Evolutionary conservation across 2,797 vertebrate species (phyloP).

Genomic region (Okamejei kenojei): DNA sequence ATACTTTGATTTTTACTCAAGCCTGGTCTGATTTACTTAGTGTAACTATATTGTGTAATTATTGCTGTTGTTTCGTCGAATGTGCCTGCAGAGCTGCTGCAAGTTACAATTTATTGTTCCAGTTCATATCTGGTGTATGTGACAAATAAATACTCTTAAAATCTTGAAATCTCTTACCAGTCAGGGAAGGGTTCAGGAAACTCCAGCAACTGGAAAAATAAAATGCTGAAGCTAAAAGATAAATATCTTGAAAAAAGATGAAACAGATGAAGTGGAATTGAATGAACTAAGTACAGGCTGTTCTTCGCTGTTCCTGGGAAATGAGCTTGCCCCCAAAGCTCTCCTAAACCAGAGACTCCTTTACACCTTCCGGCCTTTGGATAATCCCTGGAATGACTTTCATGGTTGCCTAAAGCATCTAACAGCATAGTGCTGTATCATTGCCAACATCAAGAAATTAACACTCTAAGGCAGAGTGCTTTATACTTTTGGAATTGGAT

Average conservation of each 20-base stretch:
- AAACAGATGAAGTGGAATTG: neutral
- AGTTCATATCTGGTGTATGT: too few relatives aligned
- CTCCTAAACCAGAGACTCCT: neutral
- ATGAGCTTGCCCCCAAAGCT: neutral
- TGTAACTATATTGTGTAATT: too few relatives aligned
- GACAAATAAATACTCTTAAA: too few relatives aligned
- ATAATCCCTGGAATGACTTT: neutral
- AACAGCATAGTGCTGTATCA: neutral
- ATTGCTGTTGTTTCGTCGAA: too few relatives aligned
- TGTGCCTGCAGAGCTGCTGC: too few relatives aligned
- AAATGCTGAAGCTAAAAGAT: neutral
- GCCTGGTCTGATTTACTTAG: too few relatives aligned
- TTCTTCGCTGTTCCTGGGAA: slow-evolving; percentile 6
- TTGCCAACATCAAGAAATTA: slow-evolving; percentile 11
- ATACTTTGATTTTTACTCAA: too few relatives aligned
- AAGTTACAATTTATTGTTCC: too few relatives aligned
- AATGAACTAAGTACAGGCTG: slow-evolving; percentile 30
- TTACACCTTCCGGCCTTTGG: slow-evolving; percentile 13
- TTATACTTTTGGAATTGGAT: neutral
- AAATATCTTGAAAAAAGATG: neutral
- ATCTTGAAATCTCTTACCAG: neutral
- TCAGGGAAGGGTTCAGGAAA: neutral
- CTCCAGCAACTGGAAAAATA: neutral
- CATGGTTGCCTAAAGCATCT: neutral
- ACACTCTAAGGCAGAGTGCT: neutral